Base-by-base conservation (phyloP, 2,113 vertebrate species). In the Sakesphorus luctuosus region DNA sequence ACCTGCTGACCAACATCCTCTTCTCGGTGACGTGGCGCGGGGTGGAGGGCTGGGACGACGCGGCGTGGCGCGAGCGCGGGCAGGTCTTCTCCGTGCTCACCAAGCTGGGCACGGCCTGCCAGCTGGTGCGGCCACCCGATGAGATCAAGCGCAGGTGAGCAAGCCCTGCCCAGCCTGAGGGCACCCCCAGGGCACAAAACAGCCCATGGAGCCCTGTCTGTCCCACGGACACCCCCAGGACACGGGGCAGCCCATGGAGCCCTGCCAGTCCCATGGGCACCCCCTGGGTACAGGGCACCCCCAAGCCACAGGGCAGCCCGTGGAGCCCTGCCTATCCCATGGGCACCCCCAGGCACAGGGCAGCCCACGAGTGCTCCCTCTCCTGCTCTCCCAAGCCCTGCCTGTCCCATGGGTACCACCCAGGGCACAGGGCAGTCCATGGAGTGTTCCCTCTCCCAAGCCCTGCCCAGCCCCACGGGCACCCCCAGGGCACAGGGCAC, bases 21-120 rank as follows among this genome's bases (percentile, higher is more conserved):
- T 99, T 99, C 98, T 98, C 98, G 0, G 98, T 99, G 96, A 98
- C 98, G 7, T 99, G 99, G 99, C 98, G 98, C 0, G 99, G 99
- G 0, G 98, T 98, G 13, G 99, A 99, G 47, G 99, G 98, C 25
- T 92, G 97, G 0, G 99, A 99, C 0, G 99, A 99, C 7, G 92
- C 67, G 0, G 98, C 99, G 0, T 99, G 99, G 99, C 96, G 99
- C 55, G 99, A 99, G 44, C 98, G 99, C 0, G 99, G 99, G 33
- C 99, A 99, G 97, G 99, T 99, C 43, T 99, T 99, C 97, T 99
- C 99, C 0, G 99, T 99, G 92, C 99, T 99, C 94, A 99, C 99
- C 88, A 99, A 99, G 97, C 98, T 99, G 90, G 99, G 99, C 50
- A 97, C 99, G 0, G 99, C 99, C 4, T 99, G 99, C 26, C 98